These are phyloP conservation scores for Callimorpha dominula DNA, from an alignment of 2,888 invertebrate genomes.

Conservation along the genomic window DNA sequence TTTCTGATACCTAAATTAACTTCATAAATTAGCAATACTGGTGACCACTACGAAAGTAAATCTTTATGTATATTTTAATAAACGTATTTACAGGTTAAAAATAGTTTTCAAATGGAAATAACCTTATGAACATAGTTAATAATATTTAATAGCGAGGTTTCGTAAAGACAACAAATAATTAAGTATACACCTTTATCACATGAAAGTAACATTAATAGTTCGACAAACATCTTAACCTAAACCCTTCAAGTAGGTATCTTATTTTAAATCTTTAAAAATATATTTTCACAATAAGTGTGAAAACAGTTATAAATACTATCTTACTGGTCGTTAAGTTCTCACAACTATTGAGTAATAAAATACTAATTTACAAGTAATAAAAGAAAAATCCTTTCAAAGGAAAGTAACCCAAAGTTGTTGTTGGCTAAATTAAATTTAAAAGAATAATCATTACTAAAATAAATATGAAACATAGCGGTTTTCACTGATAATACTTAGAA, in stretches of 20 bases:
- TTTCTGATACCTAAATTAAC: constrained; percentile 51
- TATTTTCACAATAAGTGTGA: constrained; percentile 26
- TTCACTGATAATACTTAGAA: constrained; percentile 1
- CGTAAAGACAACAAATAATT: constrained; percentile 51
- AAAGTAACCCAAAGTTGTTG: background rate
- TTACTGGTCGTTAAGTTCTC: constrained; percentile 31
- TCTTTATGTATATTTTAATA: constrained; percentile 42
- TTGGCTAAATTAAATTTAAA: background rate
- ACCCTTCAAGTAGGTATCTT: constrained; percentile 50
- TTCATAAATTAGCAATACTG: constrained; percentile 69
- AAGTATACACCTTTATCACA: constrained; percentile 64
- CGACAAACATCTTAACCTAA: constrained; percentile 45
- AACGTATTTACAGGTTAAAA: constrained; percentile 44
- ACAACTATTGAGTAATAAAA: constrained; percentile 12
- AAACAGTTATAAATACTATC: constrained; percentile 19
- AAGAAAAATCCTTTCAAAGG: background rate
- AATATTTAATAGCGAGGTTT: constrained; percentile 56
- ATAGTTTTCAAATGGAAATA: constrained; percentile 43
- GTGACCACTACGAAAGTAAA: constrained; percentile 55
- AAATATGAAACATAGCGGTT: background rate
- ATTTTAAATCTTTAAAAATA: constrained; percentile 33
- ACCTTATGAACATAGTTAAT: constrained; percentile 42
- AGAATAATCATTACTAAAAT: background rate
- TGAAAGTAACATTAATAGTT: constrained; percentile 48
- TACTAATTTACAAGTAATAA: constrained; percentile 17